Evolutionary conservation across 2,797 vertebrate species (phyloP), one percentile per base, ranked within the genome.

Genomic region (Poeciliopsis infans): DNA sequence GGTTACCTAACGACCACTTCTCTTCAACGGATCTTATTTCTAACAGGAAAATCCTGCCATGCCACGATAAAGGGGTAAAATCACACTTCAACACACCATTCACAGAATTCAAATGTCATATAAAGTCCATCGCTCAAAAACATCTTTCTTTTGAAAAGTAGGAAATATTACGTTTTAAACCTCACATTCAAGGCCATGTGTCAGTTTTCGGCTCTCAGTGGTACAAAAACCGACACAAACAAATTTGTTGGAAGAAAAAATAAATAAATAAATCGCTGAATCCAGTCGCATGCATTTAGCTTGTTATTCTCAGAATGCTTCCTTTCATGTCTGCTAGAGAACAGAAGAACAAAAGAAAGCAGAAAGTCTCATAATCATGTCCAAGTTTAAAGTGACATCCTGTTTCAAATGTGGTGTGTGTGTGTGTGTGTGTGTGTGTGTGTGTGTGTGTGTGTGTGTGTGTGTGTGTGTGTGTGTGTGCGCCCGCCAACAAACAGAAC

Each of bases 311-410:
- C 49, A 33, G 47, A 55, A 49, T 3, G 10, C 74, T 41, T 80
- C 46, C 69, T 74, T 59, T 72, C 49, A 75, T 76, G 47, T 81
- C 72, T 74, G 13, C 1, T 6, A 36, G 7, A 6, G 2, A 51
- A 73, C 55, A 55, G 57, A 31, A 33, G 57, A 61, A 61, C 57
- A 70, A 53, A 79, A 25, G 74, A 10, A 53, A 79, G 79, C 46
- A n/a, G n/a, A 59, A 77, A 71, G 75, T 77, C 45, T 0, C 49
- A 18, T 73, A 86, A 84, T 66, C 66, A 16, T 69, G 25, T 47
- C 76, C 2, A 71, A 82, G 61, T 84, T 84, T 28, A 87, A 90
- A 85, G 85, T 51, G 69, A 81, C 49, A 31, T 49, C 8, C 4
- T 61, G 73, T 83, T 85, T 69, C 75, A 69, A 77, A 83, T 6